A percentile compares a stretch with the other conserved stretches of the same genome.
Conservation (phyloP, 2,888 invertebrate genomes). For the Drosophila pullipes region DNA sequence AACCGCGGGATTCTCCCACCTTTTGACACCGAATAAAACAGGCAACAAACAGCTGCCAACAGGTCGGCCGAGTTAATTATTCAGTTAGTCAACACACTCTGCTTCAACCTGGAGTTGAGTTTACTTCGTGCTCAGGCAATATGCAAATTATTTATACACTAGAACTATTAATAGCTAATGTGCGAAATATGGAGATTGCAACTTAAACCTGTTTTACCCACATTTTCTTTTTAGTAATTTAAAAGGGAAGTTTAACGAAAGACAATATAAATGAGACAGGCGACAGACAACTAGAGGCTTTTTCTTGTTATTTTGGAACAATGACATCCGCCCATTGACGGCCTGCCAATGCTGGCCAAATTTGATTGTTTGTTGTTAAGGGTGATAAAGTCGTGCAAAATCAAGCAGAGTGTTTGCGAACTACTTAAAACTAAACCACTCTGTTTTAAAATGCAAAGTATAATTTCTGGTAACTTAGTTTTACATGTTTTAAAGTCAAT, state of each 20-base stretch:
- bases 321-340: constrained; percentile 44
- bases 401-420: background rate
- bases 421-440: background rate
- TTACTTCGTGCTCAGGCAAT: constrained; percentile 51
- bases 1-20: background rate
- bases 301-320: constrained; percentile 47
- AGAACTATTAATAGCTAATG: constrained; percentile 65
- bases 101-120: constrained; percentile 10
- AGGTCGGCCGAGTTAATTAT: constrained; percentile 65
- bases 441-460: background rate
- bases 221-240: constrained; percentile 8
- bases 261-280: constrained; percentile 19
- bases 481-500: background rate
- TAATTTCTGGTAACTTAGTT: background rate
- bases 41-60: constrained; percentile 47
- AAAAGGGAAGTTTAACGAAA: constrained; percentile 37
- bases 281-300: constrained; percentile 22
- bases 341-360: constrained; percentile 51
- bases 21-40: constrained; percentile 33
- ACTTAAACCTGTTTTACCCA: constrained; percentile 18
- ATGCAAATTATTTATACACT: constrained; percentile 67
- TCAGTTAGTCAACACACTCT: constrained; percentile 35
- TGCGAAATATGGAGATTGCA: constrained; percentile 65
- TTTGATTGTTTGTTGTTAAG: constrained; percentile 32
- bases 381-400: constrained; percentile 26